Base-by-base conservation (phyloP, 2,888 invertebrate species). In the Macaria notata region DNA sequence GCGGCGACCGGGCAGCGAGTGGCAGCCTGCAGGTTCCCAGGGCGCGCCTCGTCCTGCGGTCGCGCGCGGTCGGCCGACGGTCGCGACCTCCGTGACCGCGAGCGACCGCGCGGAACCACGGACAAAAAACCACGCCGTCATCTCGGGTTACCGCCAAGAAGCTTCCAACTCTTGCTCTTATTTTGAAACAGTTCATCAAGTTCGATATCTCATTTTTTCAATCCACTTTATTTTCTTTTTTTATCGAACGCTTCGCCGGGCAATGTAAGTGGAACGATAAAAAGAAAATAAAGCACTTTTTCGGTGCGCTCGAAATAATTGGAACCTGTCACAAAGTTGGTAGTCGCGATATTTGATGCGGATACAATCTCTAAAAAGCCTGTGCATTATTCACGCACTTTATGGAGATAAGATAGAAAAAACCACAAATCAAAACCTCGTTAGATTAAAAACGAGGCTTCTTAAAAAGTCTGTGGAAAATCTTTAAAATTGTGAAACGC, bases 61-160 rank as follows among this genome's bases (percentile, higher is more conserved):
- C 65, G 30, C 9, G 75, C 46, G 72, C 69, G 75, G 78, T 75
- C 70, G 70, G n/a, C 30, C 51, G 54, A 52, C 59, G 78, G 82
- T 80, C 82, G 81, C 82, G 84, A 84, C 84, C 84, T 79, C 78
- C 72, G 68, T 67, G 61, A 53, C 61, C 54, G 50, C 46, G 30
- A 53, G 55, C 65, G 62, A 63, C 63, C 60, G 62, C 57, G 54
- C 50, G 46, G 75, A 76, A 64, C 73, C 75, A 78, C 75, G 54
- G 62, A 63, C 71, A 78, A 78, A 78, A 78, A 78, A 81, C 71
- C 72, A 67, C 68, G 64, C 72, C 76, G 74, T 76, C 76, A 78
- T 81, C 83, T 85, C 83, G 70, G 76, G 82, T 86, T 86, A 85
- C 84, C 73, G 66, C 69, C 72, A 69, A 65, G 69, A 70, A 68